Conservation (phyloP, 1,140 invertebrate genomes). For the Anastatus disparis region DNA sequence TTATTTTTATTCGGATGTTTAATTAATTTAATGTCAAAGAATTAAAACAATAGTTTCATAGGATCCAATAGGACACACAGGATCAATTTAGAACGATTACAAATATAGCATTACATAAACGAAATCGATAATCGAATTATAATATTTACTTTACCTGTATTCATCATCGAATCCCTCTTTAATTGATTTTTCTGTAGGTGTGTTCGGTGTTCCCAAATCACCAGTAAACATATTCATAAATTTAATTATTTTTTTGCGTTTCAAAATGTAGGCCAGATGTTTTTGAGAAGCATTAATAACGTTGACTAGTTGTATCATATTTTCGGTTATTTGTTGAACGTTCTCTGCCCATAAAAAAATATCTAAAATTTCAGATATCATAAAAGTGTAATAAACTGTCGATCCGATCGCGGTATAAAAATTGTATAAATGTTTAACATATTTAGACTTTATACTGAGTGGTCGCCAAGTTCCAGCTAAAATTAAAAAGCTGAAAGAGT, state of each 20-base stretch:
- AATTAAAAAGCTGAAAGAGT: background rate
- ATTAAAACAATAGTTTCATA: too few species aligned
- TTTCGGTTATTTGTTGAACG: slow-evolving; percentile 41
- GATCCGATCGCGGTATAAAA: background rate
- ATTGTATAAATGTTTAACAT: background rate
- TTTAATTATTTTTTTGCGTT: slow-evolving; percentile 32
- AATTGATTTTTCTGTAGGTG: slow-evolving; percentile 40
- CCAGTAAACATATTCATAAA: slow-evolving; percentile 32
- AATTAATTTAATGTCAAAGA: too few species aligned
- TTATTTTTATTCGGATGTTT: too few species aligned
- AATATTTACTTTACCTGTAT: slow-evolving; percentile 31
- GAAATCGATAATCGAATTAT: background rate
- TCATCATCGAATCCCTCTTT: slow-evolving; percentile 35
- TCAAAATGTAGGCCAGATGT: slow-evolving; percentile 25
- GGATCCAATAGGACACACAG: too few species aligned
- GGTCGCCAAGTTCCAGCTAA: slow-evolving; percentile 3
- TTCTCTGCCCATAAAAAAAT: slow-evolving; percentile 3
- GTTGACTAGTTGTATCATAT: slow-evolving; percentile 39
- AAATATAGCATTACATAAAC: background rate
- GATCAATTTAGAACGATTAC: too few species aligned
- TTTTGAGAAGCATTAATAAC: slow-evolving; percentile 30
- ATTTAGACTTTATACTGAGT: background rate
- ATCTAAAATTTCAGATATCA: slow-evolving; percentile 29
- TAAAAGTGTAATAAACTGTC: background rate
- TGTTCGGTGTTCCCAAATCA: slow-evolving; percentile 26